Evolutionary conservation across 2,888 invertebrate species (phyloP).

Genomic region (Belgica antarctica): DNA sequence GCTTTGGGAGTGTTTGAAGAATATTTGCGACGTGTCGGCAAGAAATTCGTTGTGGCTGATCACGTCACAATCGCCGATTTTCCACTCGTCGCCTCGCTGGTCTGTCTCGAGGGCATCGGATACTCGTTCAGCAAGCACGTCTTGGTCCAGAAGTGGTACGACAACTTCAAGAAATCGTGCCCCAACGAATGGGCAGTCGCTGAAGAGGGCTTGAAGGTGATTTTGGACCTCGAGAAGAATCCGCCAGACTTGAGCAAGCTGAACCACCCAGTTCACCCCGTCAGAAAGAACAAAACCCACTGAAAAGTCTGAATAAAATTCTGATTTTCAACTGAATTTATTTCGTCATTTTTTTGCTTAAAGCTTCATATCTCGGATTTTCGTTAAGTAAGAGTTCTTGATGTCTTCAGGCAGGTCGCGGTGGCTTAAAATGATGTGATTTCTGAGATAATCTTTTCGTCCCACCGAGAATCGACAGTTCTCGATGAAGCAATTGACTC

Average conservation of each 20-base stretch:
- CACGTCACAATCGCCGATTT: conserved; percentile 74
- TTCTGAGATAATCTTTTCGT: conserved; percentile 36
- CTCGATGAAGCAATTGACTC: conserved; percentile 29
- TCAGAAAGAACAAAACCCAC: conserved; percentile 54
- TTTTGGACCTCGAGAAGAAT: conserved; percentile 66
- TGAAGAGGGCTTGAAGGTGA: conserved; percentile 66
- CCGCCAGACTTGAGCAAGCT: conserved; percentile 70
- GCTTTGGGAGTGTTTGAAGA: conserved; percentile 66
- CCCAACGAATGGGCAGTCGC: conserved; percentile 71
- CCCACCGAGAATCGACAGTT: conserved; percentile 31
- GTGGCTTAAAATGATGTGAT: conserved; percentile 32
- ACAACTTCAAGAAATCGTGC: conserved; percentile 65
- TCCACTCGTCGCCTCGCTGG: conserved; percentile 66
- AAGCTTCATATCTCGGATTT: conserved; percentile 31
- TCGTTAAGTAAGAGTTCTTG: conserved; percentile 17
- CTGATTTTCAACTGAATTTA: neutral
- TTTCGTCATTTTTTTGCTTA: no score
- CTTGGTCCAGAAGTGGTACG: conserved; percentile 66
- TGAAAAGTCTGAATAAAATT: neutral
- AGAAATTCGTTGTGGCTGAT: conserved; percentile 66
- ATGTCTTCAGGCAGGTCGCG: conserved; percentile 31
- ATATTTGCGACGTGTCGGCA: conserved; percentile 62
- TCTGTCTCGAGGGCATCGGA: conserved; percentile 69
- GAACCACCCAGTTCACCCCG: conserved; percentile 72
- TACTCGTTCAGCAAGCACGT: conserved; percentile 65